Base-by-base conservation (phyloP, 2,113 vertebrate species). In the Pleuronectes platessa region DNA sequence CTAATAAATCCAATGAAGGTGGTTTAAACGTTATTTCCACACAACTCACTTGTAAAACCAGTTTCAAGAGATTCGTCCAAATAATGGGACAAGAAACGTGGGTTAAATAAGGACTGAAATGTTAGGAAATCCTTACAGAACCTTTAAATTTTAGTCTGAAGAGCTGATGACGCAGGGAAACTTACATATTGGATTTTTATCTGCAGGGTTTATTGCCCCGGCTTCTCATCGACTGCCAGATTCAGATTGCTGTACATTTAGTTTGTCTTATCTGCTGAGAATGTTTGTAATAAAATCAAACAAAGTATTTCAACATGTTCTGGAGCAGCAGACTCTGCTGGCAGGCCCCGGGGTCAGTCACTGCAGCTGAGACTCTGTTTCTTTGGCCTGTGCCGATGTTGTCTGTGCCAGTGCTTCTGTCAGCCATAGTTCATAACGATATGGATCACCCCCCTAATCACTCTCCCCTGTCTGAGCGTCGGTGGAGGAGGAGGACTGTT, bases 401-500 rank as follows among this genome's bases (percentile, higher is more conserved):
- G 3, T 81, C 51, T 74, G 60, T 58, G 45, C 66, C 82, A 76
- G 27, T 35, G 68, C 71, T 56, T 82, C 81, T 88, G 87, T 83
- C 84, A 79, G 76, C 82, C 70, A 59, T 84, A 86, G 90, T 85
- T 70, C 83, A 26, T 42, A 76, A 75, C 47, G 51, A 59, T 83
- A 77, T 74, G 77, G 83, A 74, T 86, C 87, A 71, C 79, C 68
- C 58, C 71, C 76, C 37, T 67, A 79, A 82, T 78, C 51, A 59
- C 61, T 61, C 26, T 69, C n/a, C 73, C 26, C 54, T 70, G 74
- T 78, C 74, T 26, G 68, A 78, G 70, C 74, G 68, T 68, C 69
- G 64, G 59, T 23, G 21, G 64, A 59, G 64, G 54, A 23, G 26
- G 54, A 55, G 62, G 56, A 64, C 0, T 66, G 74, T 62, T 24